Base-by-base conservation (phyloP, 2,888 invertebrate species). In the Linyphia triangularis region DNA sequence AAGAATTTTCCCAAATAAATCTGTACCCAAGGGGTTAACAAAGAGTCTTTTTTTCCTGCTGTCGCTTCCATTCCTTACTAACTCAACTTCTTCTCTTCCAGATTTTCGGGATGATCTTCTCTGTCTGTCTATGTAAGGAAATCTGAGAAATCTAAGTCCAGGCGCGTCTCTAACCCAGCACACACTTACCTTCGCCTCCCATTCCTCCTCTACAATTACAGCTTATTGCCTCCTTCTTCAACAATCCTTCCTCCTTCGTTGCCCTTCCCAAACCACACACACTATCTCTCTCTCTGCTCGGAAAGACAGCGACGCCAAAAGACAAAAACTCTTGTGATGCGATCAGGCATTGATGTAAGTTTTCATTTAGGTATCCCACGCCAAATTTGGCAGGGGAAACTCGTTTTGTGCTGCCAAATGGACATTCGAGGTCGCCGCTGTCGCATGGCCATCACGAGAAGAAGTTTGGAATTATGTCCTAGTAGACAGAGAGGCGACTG, bases 101-200 rank as follows among this genome's bases (percentile, higher is more conserved):
- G 90, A 82, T 90, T 26, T 88, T 90, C 51, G 90, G 90, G 26
- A 90, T 90, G 79, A 86, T 90, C 83, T 85, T 90, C 28, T 88
- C 89, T 22, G 67, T 90, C 22, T 90, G 90, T 70, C 79, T 90
- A 33, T 90, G 90, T 28, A 88, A 83, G 63, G 88, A 88, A 61
- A 88, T 88, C 59, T 88, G 88, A 88, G 61, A 75, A 72, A 72
- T 69, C 43, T 79, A 70, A 78, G 69, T 78, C 78, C 78, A 43
- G 70, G 78, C 70, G 40, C 22, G 33, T 73, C 51, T 43, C 40
- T 51, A 10, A 24, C 22, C 26, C 43, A 30, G 30, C 19, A 67
- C 30, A 19, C 33, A 19, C 16, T 28, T 30, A n/a, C n/a, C 28
- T 30, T 33, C 9, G 9, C 33, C 13, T 6, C 33, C 33, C 67